These are phyloP conservation scores for Hippocampus mohnikei DNA, from an alignment of 2,113 vertebrate genomes.

Conservation along the genomic window DNA sequence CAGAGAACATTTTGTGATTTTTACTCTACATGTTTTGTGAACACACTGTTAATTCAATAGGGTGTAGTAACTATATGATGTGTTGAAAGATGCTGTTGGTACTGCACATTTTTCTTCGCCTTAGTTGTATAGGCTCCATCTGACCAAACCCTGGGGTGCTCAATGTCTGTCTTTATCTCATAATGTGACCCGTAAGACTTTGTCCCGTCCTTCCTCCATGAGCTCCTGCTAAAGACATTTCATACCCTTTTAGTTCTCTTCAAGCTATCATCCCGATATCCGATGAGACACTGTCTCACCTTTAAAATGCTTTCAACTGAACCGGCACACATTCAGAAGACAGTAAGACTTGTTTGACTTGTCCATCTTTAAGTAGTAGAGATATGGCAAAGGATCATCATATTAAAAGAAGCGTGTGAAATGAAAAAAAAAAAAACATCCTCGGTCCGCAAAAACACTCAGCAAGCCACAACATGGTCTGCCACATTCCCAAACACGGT, in stretches of 20 bases:
- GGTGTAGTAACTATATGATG: background rate
- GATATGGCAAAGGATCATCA: background rate
- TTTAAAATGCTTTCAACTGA: slow-evolving; percentile 15
- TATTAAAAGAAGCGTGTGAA: too few species aligned
- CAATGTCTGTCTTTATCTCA: slow-evolving; percentile 65
- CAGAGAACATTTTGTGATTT: slow-evolving; percentile 12
- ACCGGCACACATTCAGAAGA: slow-evolving; percentile 10
- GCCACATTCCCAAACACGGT: too few species aligned
- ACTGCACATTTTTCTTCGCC: slow-evolving; percentile 1
- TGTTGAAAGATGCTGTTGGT: slow-evolving; percentile 1
- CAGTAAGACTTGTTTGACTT: slow-evolving; percentile 2
- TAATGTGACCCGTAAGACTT: slow-evolving; percentile 68
- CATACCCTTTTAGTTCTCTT: slow-evolving; percentile 32
- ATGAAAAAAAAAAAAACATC: too few species aligned
- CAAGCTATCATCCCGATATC: slow-evolving; percentile 19
- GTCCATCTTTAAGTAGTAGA: background rate
- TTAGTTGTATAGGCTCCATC: slow-evolving; percentile 14
- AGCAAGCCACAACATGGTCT: too few species aligned
- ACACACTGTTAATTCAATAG: background rate
- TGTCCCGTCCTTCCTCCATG: slow-evolving; percentile 46
- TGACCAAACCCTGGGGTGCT: slow-evolving; percentile 18
- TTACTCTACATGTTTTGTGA: background rate
- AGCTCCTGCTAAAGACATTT: slow-evolving; percentile 21
- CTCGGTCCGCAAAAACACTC: too few species aligned
- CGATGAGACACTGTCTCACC: slow-evolving; percentile 11